phyloP scores from a whole-genome alignment of 2,797 vertebrate genomes.

The Spinus olivaceus region DNA sequence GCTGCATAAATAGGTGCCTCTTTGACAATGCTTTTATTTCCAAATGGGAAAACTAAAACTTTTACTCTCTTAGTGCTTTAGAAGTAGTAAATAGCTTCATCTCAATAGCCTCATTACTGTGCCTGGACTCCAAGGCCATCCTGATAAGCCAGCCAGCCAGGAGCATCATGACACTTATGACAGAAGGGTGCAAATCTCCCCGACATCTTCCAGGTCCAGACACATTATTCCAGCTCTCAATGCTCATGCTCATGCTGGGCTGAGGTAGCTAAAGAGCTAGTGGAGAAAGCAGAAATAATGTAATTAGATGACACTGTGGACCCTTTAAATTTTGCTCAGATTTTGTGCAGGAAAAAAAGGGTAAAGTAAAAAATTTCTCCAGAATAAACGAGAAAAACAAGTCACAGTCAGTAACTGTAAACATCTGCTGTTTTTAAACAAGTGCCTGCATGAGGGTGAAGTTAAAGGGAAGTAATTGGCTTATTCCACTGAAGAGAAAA shows the following conservation, averaged over 20 bases:
- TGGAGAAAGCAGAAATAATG: background rate
- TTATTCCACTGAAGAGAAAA: slow-evolving; percentile 7
- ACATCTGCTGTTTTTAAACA: slow-evolving; percentile 27
- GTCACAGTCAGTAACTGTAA: slow-evolving; percentile 16
- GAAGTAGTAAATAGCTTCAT: background rate
- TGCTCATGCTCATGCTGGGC: background rate
- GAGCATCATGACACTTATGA: rapidly evolving
- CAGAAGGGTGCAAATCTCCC: background rate
- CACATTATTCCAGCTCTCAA: background rate
- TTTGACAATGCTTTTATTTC: background rate
- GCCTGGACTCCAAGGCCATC: background rate
- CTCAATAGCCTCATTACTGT: background rate
- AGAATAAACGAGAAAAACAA: slow-evolving; percentile 12
- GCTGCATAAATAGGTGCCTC: background rate
- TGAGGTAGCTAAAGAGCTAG: background rate
- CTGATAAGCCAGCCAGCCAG: background rate
- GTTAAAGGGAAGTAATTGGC: slow-evolving; percentile 13
- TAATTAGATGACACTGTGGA: background rate
- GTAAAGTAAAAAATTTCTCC: background rate
- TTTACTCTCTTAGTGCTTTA: background rate
- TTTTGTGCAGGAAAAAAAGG: background rate
- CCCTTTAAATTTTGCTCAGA: background rate
- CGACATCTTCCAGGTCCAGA: background rate
- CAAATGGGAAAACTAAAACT: background rate
- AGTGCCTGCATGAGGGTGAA: background rate